These are phyloP conservation scores for Aethes cnicana DNA, from an alignment of 2,888 invertebrate genomes.

Conservation along the genomic window DNA sequence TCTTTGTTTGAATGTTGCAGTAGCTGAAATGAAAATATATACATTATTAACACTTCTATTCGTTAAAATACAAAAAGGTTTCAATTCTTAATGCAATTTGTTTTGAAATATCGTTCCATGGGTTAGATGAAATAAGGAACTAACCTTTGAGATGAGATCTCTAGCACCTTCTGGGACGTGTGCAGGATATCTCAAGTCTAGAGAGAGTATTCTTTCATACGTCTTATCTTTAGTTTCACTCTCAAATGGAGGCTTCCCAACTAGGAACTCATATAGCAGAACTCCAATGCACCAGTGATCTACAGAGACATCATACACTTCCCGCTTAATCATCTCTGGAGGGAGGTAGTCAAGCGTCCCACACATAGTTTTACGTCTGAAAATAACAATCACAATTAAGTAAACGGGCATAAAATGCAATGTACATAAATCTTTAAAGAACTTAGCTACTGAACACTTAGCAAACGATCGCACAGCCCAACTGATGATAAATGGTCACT, in stretches of 20 bases:
- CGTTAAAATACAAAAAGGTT: no score
- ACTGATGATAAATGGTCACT: no score
- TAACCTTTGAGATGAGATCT: slow-evolving; percentile 90
- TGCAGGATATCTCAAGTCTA: slow-evolving; percentile 86
- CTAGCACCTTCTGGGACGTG: slow-evolving; percentile 86
- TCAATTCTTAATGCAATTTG: no score
- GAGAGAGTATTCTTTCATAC: slow-evolving; percentile 85
- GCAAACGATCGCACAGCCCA: no score
- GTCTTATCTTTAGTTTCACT: slow-evolving; percentile 86
- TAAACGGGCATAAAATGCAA: no score
- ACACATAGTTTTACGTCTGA: slow-evolving; percentile 93
- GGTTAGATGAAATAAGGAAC: no score
- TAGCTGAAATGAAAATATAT: slow-evolving; percentile 83
- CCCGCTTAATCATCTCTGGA: slow-evolving; percentile 96
- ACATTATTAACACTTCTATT: no score
- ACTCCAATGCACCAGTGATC: slow-evolving; percentile 97
- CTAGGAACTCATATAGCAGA: slow-evolving; percentile 95
- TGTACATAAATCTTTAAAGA: no score
- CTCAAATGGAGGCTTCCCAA: slow-evolving; percentile 97
- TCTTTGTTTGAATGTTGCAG: slow-evolving; percentile 84
- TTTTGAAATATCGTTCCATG: no score
- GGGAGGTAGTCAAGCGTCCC: slow-evolving; percentile 97
- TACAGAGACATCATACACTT: slow-evolving; percentile 88
- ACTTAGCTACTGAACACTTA: no score
- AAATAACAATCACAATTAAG: slow-evolving; percentile 39